Evolutionary conservation across 1,140 invertebrate species (phyloP), one percentile per base, ranked within the genome.

Genomic region (Drosophila sp.): DNA sequence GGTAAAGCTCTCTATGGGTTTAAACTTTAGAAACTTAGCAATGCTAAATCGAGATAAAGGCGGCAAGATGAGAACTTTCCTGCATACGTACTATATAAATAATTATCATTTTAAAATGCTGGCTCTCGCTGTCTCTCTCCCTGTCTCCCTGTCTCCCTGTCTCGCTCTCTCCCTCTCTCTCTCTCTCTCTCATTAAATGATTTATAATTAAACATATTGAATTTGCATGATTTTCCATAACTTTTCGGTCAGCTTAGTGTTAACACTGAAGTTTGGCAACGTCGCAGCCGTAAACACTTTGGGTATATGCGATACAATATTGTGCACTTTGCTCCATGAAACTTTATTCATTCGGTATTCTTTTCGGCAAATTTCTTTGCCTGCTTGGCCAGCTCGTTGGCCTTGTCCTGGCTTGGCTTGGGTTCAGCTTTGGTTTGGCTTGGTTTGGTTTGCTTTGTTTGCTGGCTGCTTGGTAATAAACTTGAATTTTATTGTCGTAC

Each of bases 401-500:
- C 50, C 50, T 53, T 54, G 58, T 4, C 36, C 1, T 38, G 65
- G 38, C 74, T 48, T 77, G 57, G 36, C 51, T 74, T 7, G 21
- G 27, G 58, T 45, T 34, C 57, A 67, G 70, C 62, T 80, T 65
- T 36, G 9, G 32, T 41, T 41, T 65, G 32, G 27, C 57, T 62
- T 50, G 7, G 29, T 40, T 29, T 56, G 32, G 34, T 61, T n/a
- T n/a, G n/a, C n/a, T n/a, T n/a, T 59, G 54, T 32, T 75, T 40
- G 21, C 56, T 65, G 65, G 62, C 69, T 72, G 50, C 56, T 73
- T 72, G 76, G 77, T 70, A 78, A 75, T 87, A 87, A 87, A 86
- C 83, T 89, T 82, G 70, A 80, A 74, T 89, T 89, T 89, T 89
- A 89, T 89, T 89, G 74, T 83, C 67, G 77, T 64, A 89, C 83